Conservation (phyloP, 2,797 vertebrate species). For the Strix occidentalis region DNA sequence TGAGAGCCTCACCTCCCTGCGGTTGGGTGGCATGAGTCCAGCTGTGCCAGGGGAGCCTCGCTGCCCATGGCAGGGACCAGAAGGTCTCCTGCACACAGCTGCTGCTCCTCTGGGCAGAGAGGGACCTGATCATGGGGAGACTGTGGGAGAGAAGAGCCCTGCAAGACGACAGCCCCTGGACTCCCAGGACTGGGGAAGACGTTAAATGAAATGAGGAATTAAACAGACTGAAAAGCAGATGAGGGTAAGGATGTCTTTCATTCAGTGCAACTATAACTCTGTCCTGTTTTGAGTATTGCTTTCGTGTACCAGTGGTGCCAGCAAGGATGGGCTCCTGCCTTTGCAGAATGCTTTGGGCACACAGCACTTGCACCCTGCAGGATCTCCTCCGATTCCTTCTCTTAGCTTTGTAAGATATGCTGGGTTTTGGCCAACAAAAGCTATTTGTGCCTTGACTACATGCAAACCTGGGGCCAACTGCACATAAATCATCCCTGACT, state of each 20-base stretch:
- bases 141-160: neutral
- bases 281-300: neutral
- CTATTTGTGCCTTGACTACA: neutral
- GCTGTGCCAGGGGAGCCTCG: neutral
- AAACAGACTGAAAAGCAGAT: neutral
- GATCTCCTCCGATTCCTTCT: neutral
- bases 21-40: accelerated
- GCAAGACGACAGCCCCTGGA: neutral
- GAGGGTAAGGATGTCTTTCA: neutral
- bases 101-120: neutral
- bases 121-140: neutral
- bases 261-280: neutral
- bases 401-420: neutral
- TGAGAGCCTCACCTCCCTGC: neutral
- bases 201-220: neutral
- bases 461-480: neutral
- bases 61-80: neutral
- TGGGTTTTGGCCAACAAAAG: neutral
- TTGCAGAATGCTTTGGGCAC: neutral
- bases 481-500: neutral
- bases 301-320: neutral
- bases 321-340: neutral
- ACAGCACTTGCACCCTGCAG: neutral
- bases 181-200: neutral
- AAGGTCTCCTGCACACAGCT: neutral